Conservation (phyloP, 2,113 vertebrate genomes). For the Puffinus mauretanicus region DNA sequence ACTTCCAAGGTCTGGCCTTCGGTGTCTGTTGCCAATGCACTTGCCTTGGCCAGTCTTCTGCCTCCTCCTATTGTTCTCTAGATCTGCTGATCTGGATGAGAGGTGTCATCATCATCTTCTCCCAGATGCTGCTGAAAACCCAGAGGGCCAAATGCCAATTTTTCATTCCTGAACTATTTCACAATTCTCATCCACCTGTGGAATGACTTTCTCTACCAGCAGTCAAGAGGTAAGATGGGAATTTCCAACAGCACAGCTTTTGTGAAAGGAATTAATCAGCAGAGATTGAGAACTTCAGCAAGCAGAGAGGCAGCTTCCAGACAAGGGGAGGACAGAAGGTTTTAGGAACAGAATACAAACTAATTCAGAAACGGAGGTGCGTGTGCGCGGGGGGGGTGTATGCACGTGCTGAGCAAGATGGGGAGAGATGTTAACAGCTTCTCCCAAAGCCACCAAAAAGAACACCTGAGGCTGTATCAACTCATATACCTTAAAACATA, state of each 20-base stretch:
- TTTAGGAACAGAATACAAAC: not conserved
- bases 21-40: not conserved
- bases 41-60: not conserved
- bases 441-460: not conserved
- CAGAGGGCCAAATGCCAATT: not conserved
- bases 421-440: not conserved
- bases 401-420: not conserved
- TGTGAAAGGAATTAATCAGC: not conserved
- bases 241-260: not conserved
- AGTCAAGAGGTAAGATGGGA: not conserved
- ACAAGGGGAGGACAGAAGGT: not conserved
- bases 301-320: not conserved
- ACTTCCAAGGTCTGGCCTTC: not conserved
- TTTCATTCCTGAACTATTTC: not conserved
- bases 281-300: not conserved
- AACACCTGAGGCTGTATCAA: not conserved
- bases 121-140: not conserved
- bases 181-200: not conserved
- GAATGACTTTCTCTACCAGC: not conserved
- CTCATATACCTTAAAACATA: not conserved
- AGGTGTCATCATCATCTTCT: not conserved
- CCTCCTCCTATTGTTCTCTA: not conserved
- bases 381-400: too few species aligned
- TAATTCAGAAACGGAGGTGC: fast-evolving
- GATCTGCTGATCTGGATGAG: not conserved